phyloP scores from a whole-genome alignment of 1,140 invertebrate genomes.

The Melanaphis sacchari region DNA sequence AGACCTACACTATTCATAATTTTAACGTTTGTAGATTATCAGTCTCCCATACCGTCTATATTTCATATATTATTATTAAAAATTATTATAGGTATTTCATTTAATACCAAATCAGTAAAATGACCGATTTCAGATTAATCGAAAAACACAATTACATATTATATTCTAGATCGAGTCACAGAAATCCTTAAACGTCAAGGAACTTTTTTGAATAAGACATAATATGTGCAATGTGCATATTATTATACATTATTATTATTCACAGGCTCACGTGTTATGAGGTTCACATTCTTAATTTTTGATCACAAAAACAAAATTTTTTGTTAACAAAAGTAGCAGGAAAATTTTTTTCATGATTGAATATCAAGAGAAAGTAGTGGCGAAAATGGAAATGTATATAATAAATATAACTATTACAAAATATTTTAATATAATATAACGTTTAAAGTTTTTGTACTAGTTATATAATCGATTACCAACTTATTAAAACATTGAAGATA shows the following conservation, averaged over 20 bases:
- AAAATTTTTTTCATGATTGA: not conserved
- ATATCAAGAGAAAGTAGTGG: not conserved
- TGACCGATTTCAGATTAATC: not conserved
- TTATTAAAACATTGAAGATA: not conserved
- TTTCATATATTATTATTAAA: not conserved
- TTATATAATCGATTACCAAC: not conserved
- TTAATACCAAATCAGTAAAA: not conserved
- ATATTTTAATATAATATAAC: not conserved
- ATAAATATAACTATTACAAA: not conserved
- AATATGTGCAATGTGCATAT: too few species aligned
- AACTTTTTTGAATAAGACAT: not conserved
- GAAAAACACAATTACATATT: not conserved
- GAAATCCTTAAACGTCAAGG: not conserved
- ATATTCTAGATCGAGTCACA: not conserved
- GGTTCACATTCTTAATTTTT: not conserved
- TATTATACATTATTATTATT: not conserved
- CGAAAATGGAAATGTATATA: not conserved
- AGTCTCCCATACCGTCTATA: not conserved
- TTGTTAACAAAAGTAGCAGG: not conserved
- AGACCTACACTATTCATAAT: not conserved
- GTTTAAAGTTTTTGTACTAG: not conserved
- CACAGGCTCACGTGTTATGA: not conserved
- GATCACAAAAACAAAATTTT: not conserved
- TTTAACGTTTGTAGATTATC: not conserved
- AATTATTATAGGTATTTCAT: not conserved